Percentiles rank a stretch among this genome's conserved stretches.
Evolutionary conservation across 1,140 invertebrate genomes (phyloP).

Genomic region (Meteorus sp.): DNA sequence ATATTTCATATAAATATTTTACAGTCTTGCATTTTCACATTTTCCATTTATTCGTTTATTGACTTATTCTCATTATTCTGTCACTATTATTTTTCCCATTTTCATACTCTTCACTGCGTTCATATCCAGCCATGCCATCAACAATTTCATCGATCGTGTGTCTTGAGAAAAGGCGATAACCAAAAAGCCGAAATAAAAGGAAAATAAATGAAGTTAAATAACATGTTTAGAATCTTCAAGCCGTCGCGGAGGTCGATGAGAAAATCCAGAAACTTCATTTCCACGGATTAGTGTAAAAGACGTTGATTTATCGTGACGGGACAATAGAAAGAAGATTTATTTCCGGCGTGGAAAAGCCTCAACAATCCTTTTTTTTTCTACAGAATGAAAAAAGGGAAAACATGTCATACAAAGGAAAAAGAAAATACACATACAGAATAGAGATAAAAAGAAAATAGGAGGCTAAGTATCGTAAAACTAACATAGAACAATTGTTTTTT

Average conservation of each 20-base stretch:
- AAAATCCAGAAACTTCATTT: not conserved
- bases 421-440: not conserved
- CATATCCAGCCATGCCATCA: too few relatives aligned
- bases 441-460: conserved; percentile 9
- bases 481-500: conserved; percentile 13
- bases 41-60: not conserved
- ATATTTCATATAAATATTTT: too few relatives aligned
- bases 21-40: too few relatives aligned
- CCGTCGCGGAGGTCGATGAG: not conserved
- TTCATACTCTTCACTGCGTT: too few relatives aligned
- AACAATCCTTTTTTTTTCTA: conserved; percentile 7
- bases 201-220: too few relatives aligned
- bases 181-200: too few relatives aligned
- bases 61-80: too few relatives aligned
- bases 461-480: too few relatives aligned
- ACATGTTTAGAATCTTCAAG: not conserved
- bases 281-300: not conserved
- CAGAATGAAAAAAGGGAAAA: conserved; percentile 4
- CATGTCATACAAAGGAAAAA: not conserved
- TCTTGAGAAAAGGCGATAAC: too few relatives aligned
- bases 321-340: conserved; percentile 10
- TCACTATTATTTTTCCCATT: too few relatives aligned
- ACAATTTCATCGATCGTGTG: too few relatives aligned
- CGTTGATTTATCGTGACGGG: conserved; percentile 15
- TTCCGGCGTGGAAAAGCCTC: conserved; percentile 4